Conservation (phyloP, 2,888 invertebrate genomes). For the Zaprionus bogoriensis region DNA sequence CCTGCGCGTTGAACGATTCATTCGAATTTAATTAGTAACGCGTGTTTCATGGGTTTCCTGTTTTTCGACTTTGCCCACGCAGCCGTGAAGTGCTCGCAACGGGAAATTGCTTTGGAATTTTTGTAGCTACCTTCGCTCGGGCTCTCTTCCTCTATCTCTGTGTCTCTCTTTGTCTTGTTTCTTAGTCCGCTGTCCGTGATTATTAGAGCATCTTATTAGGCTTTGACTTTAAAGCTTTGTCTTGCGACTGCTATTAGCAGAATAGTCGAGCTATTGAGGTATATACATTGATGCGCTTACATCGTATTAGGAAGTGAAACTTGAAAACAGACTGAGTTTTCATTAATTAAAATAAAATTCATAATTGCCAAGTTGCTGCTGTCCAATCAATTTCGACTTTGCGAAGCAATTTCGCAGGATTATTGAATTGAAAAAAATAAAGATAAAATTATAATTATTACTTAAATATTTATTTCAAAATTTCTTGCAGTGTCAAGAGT, state of each 20-base stretch:
- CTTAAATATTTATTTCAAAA: no score
- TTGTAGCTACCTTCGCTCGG: background rate
- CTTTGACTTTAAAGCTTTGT: conserved; percentile 26
- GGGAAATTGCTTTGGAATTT: conserved; percentile 56
- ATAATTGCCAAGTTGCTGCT: no score
- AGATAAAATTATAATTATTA: no score
- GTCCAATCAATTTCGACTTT: no score
- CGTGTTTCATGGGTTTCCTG: conserved; percentile 68
- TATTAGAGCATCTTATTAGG: background rate
- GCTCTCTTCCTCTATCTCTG: background rate
- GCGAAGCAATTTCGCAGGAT: no score
- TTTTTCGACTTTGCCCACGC: conserved; percentile 48
- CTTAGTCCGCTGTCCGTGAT: no score
- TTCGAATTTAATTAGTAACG: conserved; percentile 72
- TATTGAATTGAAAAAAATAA: no score
- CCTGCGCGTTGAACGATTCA: conserved; percentile 28
- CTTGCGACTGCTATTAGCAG: conserved; percentile 5
- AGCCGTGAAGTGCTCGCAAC: conserved; percentile 37
- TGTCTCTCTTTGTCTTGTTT: background rate
- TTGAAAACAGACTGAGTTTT: background rate
- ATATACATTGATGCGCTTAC: conserved; percentile 10
- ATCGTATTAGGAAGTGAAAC: background rate
- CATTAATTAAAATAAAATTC: background rate
- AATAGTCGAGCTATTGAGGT: no score
- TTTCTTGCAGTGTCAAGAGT: no score